Conservation (phyloP, 1,140 invertebrate genomes). For the Drosophila guanche region DNA sequence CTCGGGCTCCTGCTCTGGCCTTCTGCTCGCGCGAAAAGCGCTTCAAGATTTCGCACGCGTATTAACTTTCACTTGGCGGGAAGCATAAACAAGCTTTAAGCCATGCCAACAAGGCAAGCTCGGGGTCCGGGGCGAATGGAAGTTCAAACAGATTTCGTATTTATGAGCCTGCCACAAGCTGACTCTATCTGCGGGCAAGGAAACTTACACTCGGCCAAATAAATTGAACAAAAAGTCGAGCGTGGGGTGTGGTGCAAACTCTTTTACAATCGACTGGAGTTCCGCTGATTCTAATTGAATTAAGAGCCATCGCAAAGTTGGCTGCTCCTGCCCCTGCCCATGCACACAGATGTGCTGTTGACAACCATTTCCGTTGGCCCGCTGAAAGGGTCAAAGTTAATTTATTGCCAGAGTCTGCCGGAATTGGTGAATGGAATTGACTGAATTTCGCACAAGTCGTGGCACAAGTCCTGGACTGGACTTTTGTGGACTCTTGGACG, state of each 20-base stretch:
- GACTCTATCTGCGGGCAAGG: conserved; percentile 30
- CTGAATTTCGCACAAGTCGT: conserved; percentile 23
- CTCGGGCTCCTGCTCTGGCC: neutral
- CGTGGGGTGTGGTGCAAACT: conserved; percentile 36
- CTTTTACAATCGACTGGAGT: conserved; percentile 50
- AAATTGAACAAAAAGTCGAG: conserved; percentile 43
- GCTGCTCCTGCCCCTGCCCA: conserved; percentile 18
- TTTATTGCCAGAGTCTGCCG: conserved; percentile 47
- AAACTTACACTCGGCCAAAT: conserved; percentile 64
- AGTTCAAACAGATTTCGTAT: conserved; percentile 74
- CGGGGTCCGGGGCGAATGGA: conserved; percentile 37
- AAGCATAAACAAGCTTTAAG: conserved; percentile 70
- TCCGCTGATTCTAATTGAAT: conserved; percentile 58
- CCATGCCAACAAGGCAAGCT: conserved; percentile 25
- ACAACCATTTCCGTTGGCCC: conserved; percentile 8
- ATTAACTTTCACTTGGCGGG: conserved; percentile 73
- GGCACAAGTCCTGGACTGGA: neutral
- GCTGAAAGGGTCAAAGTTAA: conserved; percentile 52
- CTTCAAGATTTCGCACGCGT: conserved; percentile 70
- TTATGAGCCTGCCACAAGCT: conserved; percentile 56
- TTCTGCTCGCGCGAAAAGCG: conserved; percentile 35
- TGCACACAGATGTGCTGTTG: conserved; percentile 21
- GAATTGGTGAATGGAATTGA: conserved; percentile 5
- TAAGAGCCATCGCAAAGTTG: conserved; percentile 51
- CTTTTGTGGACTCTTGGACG: conserved; percentile 22